Conservation (phyloP, 2,797 vertebrate genomes). For the Hydrolagus colliei region DNA sequence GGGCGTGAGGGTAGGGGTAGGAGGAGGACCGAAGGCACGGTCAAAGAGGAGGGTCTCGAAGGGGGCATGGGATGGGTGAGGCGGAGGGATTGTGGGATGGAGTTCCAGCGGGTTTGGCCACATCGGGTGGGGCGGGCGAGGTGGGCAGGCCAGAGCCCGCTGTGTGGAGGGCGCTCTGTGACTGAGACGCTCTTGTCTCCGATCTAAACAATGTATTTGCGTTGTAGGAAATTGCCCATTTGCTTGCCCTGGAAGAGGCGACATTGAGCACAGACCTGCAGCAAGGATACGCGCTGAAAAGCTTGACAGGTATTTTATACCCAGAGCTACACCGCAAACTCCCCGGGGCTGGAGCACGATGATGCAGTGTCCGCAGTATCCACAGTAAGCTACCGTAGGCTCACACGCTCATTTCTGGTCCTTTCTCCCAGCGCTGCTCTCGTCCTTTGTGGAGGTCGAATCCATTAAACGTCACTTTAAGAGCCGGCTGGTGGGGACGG, state of each 20-base stretch:
- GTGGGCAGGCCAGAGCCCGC: too few relatives aligned
- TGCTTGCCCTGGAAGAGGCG: slow-evolving; percentile 88
- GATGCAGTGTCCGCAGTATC: too few relatives aligned
- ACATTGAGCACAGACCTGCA: slow-evolving; percentile 93
- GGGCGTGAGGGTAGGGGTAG: too few relatives aligned
- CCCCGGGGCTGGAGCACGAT: too few relatives aligned
- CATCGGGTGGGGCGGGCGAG: too few relatives aligned
- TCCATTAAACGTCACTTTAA: slow-evolving; percentile 97
- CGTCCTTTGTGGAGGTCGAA: slow-evolving; percentile 95
- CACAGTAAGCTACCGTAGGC: neutral
- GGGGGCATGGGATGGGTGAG: too few relatives aligned
- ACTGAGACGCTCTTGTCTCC: neutral
- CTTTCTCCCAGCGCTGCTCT: slow-evolving; percentile 70
- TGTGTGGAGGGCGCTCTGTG: too few relatives aligned
- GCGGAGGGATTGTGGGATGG: too few relatives aligned
- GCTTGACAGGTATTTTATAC: slow-evolving; percentile 76
- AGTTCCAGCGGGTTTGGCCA: too few relatives aligned
- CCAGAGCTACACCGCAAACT: neutral
- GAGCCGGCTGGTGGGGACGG: slow-evolving; percentile 91
- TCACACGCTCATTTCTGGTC: slow-evolving; percentile 28
- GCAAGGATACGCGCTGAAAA: slow-evolving; percentile 96
- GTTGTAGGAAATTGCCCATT: slow-evolving; percentile 86
- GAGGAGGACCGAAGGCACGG: too few relatives aligned
- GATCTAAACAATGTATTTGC: neutral
- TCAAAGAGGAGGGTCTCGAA: too few relatives aligned